phyloP scores from a whole-genome alignment of 2,113 vertebrate genomes.

The Microcebus griseorufus region DNA sequence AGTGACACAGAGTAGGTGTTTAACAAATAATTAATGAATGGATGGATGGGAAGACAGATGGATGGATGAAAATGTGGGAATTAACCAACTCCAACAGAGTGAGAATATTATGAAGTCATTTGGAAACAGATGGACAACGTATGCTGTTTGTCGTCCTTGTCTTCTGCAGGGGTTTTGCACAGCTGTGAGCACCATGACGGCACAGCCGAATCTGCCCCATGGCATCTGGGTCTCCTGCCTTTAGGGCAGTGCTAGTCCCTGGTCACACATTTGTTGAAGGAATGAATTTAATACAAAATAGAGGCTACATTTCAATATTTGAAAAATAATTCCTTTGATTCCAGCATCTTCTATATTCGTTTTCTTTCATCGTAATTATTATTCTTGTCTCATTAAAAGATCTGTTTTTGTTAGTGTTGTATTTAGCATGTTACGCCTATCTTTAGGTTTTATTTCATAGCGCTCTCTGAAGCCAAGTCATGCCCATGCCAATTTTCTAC shows the following conservation, averaged over 20 bases:
- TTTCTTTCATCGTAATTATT: constrained; percentile 13
- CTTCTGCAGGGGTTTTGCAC: fast-evolving
- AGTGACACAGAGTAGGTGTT: background rate
- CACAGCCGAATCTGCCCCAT: fast-evolving
- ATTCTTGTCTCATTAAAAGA: constrained; percentile 14
- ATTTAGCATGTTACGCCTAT: background rate
- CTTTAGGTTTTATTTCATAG: constrained; percentile 41
- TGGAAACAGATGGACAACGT: background rate
- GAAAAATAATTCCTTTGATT: constrained; percentile 1
- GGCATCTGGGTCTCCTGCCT: background rate
- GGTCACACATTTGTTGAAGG: background rate
- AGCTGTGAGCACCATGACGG: background rate
- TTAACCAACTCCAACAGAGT: background rate
- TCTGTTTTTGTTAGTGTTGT: background rate
- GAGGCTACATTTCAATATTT: background rate
- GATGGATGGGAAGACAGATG: background rate
- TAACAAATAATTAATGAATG: background rate
- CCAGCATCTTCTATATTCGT: background rate
- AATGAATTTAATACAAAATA: background rate
- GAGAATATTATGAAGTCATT: fast-evolving
- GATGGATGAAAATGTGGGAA: background rate
- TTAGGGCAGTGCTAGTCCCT: background rate
- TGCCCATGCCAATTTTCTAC: constrained; percentile 53
- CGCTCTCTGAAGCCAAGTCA: constrained; percentile 57
- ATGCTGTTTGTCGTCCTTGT: background rate